These are phyloP conservation scores for Clostera curtula DNA, from an alignment of 2,888 invertebrate genomes.

Conservation along the genomic window DNA sequence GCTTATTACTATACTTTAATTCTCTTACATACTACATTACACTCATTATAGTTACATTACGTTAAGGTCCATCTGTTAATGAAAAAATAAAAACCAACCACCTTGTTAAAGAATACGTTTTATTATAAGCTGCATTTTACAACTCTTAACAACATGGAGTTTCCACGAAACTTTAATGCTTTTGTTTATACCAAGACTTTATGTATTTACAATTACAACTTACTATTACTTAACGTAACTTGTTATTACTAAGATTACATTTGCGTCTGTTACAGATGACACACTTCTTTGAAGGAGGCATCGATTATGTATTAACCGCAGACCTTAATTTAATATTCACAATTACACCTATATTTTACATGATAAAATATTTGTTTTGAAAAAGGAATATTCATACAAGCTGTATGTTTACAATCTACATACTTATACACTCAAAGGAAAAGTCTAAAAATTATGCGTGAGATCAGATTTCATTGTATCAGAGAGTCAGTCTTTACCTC, in stretches of 20 bases:
- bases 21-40: too few relatives aligned
- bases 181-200: conserved; percentile 31
- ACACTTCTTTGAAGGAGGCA: conserved; percentile 56
- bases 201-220: conserved; percentile 48
- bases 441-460: conserved; percentile 24
- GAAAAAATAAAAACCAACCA: conserved; percentile 8
- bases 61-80: too few relatives aligned
- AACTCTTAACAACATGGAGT: conserved; percentile 65
- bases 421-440: conserved; percentile 20
- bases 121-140: conserved; percentile 64
- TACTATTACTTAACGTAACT: conserved; percentile 27
- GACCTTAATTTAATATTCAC: conserved; percentile 25
- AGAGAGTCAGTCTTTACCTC: conserved; percentile 71
- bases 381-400: conserved; percentile 45
- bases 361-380: conserved; percentile 43
- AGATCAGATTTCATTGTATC: conserved; percentile 34
- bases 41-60: too few relatives aligned
- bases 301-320: conserved; percentile 30
- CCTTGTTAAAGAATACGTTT: conserved; percentile 52
- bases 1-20: too few relatives aligned
- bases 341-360: conserved; percentile 36
- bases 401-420: conserved; percentile 27
- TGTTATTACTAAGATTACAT: conserved; percentile 31
- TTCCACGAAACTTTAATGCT: conserved; percentile 62
- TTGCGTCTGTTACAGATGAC: conserved; percentile 23